A percentile compares a stretch with the other conserved stretches of the same genome.
These are phyloP conservation scores for Drosophila miranda DNA, from an alignment of 1,140 invertebrate genomes.

Conservation along the genomic window DNA sequence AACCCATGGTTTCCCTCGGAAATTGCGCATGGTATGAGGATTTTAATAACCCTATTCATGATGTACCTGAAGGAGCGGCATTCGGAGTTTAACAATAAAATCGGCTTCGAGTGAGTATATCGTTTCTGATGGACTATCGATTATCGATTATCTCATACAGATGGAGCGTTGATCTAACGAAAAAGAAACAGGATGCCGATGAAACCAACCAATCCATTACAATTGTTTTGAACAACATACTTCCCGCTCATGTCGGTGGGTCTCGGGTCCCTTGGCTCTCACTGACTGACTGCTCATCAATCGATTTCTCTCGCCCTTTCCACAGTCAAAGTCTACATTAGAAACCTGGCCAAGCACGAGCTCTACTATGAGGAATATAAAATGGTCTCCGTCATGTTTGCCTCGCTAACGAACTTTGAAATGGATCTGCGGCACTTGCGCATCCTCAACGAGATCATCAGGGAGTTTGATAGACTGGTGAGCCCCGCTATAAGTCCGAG, in stretches of 20 bases:
- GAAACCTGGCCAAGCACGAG: conserved; percentile 87
- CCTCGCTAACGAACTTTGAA: conserved; percentile 91
- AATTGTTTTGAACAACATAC: conserved; percentile 91
- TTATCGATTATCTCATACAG: conserved; percentile 70
- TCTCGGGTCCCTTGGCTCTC: conserved; percentile 3
- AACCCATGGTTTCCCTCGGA: conserved; percentile 86
- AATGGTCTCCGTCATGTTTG: conserved; percentile 95
- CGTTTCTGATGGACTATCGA: too few species aligned
- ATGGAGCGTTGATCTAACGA: conserved; percentile 91
- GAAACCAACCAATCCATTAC: conserved; percentile 90
- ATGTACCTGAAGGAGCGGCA: conserved; percentile 92
- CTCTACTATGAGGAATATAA: conserved; percentile 92
- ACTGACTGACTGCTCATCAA: neutral
- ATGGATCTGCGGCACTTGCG: conserved; percentile 86
- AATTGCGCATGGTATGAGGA: conserved; percentile 87
- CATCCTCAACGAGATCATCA: conserved; percentile 94
- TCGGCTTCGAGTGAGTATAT: conserved; percentile 85
- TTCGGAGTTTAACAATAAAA: conserved; percentile 92
- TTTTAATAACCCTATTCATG: conserved; percentile 87
- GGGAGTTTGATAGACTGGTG: conserved; percentile 89
- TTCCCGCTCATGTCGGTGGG: conserved; percentile 92
- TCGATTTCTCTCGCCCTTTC: conserved; percentile 37
- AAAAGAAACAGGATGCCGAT: conserved; percentile 90
- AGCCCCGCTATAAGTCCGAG: neutral
- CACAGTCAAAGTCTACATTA: conserved; percentile 89